Conservation (phyloP, 2,888 invertebrate genomes). For the Caenorhabditis afra region DNA sequence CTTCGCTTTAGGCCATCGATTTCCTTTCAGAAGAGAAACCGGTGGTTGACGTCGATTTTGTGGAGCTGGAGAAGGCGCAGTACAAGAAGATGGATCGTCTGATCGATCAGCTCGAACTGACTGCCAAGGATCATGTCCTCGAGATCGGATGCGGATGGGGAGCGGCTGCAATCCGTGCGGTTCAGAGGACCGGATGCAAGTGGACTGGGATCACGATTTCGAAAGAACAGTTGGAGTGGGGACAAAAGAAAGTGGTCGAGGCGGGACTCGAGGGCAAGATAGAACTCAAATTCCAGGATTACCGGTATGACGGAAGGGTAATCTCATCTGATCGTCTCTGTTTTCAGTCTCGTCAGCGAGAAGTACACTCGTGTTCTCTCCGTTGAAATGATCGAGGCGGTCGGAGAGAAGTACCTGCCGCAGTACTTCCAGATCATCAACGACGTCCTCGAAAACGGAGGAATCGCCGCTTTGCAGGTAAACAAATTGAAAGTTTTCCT, state of each 20-base stretch:
- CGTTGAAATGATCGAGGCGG: conserved; percentile 78
- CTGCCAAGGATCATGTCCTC: conserved; percentile 69
- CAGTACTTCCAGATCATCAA: conserved; percentile 72
- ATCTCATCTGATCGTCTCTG: not conserved
- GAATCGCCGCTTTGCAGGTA: conserved; percentile 72
- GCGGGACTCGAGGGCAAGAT: conserved; percentile 69
- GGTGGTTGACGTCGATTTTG: conserved; percentile 53
- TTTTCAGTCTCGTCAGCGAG: conserved; percentile 68
- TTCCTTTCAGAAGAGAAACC: conserved; percentile 44
- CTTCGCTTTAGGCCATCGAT: not conserved
- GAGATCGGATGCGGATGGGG: conserved; percentile 79
- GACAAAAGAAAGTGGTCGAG: conserved; percentile 63
- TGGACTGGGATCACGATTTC: conserved; percentile 78
- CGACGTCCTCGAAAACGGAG: conserved; percentile 68
- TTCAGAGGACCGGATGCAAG: conserved; percentile 67
- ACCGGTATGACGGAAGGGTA: conserved; percentile 60
- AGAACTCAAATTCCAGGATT: conserved; percentile 73
- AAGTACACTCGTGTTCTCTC: conserved; percentile 70
- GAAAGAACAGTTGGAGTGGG: conserved; percentile 73
- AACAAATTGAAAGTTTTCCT: not conserved
- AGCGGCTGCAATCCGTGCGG: conserved; percentile 72
- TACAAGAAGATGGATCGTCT: conserved; percentile 69
- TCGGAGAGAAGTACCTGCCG: conserved; percentile 75
- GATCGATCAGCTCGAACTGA: conserved; percentile 66
- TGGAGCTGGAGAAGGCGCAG: conserved; percentile 68